Percentiles rank a stretch among this genome's conserved stretches.
Conservation (phyloP, 2,888 invertebrate species). For the Parnassius glacialis region DNA sequence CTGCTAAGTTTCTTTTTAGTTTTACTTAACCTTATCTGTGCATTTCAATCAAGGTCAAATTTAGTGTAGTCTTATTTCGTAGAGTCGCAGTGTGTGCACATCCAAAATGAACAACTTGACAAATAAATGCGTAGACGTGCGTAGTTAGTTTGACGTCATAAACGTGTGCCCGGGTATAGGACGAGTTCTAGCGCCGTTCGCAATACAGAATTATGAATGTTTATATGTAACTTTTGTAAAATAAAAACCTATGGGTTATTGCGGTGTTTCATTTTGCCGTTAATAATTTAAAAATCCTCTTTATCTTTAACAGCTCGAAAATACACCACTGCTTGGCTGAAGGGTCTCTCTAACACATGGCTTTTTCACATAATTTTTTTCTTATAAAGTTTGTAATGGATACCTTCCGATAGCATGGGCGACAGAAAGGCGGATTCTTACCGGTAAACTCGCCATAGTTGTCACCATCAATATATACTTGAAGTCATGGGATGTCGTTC, state of each 20-base stretch:
- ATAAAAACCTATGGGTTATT: slow-evolving; percentile 56
- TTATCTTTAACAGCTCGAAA: not conserved
- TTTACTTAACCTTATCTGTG: too few species aligned
- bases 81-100: slow-evolving; percentile 28
- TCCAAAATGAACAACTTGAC: slow-evolving; percentile 26
- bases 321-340: too few species aligned
- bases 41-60: not conserved
- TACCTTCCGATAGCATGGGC: too few species aligned
- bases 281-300: not conserved
- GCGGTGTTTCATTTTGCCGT: slow-evolving; percentile 39
- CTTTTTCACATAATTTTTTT: too few species aligned
- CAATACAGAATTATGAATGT: slow-evolving; percentile 68
- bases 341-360: too few species aligned
- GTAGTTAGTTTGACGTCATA: slow-evolving; percentile 52
- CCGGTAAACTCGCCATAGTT: too few species aligned
- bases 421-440: too few species aligned
- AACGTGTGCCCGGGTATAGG: slow-evolving; percentile 40
- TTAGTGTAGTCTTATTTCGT: not conserved
- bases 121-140: slow-evolving; percentile 45
- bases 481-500: too few species aligned
- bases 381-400: too few species aligned
- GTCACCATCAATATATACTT: too few species aligned
- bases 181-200: slow-evolving; percentile 50
- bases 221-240: slow-evolving; percentile 80
- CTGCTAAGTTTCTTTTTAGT: too few species aligned